Evolutionary conservation across 2,888 invertebrate species (phyloP).

Genomic region (Amphipyra tragopoginis): DNA sequence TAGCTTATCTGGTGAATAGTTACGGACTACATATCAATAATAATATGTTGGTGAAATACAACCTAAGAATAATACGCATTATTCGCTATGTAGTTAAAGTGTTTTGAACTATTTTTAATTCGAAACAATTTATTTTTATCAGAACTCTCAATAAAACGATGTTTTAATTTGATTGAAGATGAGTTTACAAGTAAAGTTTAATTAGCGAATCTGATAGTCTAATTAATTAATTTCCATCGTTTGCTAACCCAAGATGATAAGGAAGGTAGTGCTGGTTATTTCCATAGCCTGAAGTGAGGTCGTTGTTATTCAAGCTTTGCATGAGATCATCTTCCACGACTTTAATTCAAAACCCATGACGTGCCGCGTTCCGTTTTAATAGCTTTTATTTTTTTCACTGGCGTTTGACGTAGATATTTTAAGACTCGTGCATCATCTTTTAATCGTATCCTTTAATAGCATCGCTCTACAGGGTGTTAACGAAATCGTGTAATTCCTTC

Average conservation of each 20-base stretch:
- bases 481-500: too few species aligned
- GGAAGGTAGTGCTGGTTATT: conserved; percentile 26
- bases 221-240: not conserved
- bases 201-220: conserved; percentile 10
- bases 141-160: not conserved
- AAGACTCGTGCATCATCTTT: conserved; percentile 33
- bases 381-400: not conserved
- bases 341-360: conserved; percentile 30
- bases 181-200: not conserved
- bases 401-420: conserved; percentile 33
- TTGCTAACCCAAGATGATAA: conserved; percentile 3
- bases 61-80: too few species aligned
- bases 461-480: too few species aligned
- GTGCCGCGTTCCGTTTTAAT: conserved; percentile 9
- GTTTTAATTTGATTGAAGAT: conserved; percentile 16
- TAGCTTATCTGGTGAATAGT: too few species aligned
- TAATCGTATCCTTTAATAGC: too few species aligned
- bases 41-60: too few species aligned
- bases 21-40: too few species aligned
- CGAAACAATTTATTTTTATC: conserved; percentile 1
- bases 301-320: conserved; percentile 15
- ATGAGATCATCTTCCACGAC: conserved; percentile 45
- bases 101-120: conserved; percentile 6
- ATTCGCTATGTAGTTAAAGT: too few species aligned
- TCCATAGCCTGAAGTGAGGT: conserved; percentile 20